A percentile compares a stretch with the other conserved stretches of the same genome.
Evolutionary conservation across 2,797 vertebrate species (phyloP).

Genomic region (Steatocranus sp.): DNA sequence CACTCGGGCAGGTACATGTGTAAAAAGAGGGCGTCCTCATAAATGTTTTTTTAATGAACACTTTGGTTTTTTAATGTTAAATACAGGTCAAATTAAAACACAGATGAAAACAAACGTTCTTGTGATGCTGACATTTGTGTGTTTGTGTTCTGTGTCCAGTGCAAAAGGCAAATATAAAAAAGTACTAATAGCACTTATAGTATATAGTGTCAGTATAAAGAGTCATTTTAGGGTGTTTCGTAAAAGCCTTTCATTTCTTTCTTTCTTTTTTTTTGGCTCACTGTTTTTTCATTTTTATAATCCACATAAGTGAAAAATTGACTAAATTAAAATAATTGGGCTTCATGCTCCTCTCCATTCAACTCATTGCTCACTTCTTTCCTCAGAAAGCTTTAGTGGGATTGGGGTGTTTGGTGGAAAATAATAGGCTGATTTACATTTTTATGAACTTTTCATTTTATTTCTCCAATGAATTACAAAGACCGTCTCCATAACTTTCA

Average conservation of each 20-base stretch:
- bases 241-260: background rate
- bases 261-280: background rate
- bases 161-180: background rate
- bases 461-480: background rate
- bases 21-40: background rate
- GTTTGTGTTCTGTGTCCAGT: background rate
- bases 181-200: background rate
- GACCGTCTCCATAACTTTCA: background rate
- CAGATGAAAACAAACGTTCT: background rate
- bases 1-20: background rate
- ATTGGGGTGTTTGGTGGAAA: background rate
- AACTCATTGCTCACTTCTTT: background rate
- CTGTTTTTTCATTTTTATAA: background rate
- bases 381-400: background rate
- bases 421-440: background rate
- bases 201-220: background rate
- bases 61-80: background rate
- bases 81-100: conserved; percentile 8
- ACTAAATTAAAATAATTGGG: background rate
- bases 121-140: background rate
- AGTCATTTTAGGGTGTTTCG: background rate
- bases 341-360: background rate
- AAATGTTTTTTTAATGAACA: background rate
- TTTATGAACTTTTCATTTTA: background rate
- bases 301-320: background rate